A percentile compares a stretch with the other conserved stretches of the same genome.
These are phyloP conservation scores for Onychostoma macrolepis DNA, from an alignment of 2,113 vertebrate genomes.

Conservation along the genomic window DNA sequence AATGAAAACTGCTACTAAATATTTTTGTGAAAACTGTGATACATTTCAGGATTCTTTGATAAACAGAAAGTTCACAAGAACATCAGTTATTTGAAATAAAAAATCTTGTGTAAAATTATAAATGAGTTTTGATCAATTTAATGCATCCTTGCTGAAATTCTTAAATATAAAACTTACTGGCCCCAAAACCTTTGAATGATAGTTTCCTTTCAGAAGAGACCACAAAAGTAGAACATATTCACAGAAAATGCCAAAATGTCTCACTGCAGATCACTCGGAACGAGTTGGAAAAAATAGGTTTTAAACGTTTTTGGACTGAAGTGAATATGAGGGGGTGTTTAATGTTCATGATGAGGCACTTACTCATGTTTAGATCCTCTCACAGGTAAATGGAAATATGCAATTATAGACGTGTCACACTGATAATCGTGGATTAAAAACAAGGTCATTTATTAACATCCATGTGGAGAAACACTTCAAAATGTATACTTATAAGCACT, in stretches of 20 bases:
- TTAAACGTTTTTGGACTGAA: slow-evolving; percentile 31
- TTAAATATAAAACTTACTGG: too few relatives aligned
- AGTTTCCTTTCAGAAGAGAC: not conserved
- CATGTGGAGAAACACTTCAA: not conserved
- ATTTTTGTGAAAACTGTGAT: not conserved
- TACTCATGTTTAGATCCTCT: slow-evolving; percentile 13
- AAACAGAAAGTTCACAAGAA: not conserved
- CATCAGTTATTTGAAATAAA: not conserved
- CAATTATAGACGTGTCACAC: slow-evolving; percentile 7
- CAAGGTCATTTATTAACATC: slow-evolving; percentile 18
- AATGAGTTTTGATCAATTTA: too few relatives aligned
- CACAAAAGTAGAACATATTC: not conserved
- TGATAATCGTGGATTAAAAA: slow-evolving; percentile 8
- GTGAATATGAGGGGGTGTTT: slow-evolving; percentile 30
- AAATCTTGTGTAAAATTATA: not conserved
- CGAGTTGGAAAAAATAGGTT: not conserved
- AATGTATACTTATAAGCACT: slow-evolving; percentile 11
- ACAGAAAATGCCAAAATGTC: not conserved
- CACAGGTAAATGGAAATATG: slow-evolving; percentile 37
- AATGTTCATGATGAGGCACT: slow-evolving; percentile 24
- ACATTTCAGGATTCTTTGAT: not conserved
- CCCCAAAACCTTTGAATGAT: too few relatives aligned
- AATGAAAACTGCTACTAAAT: not conserved
- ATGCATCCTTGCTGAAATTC: too few relatives aligned
- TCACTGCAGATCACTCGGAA: not conserved